Conservation (phyloP, 2,797 vertebrate genomes). For the Holocentrus rufus region DNA sequence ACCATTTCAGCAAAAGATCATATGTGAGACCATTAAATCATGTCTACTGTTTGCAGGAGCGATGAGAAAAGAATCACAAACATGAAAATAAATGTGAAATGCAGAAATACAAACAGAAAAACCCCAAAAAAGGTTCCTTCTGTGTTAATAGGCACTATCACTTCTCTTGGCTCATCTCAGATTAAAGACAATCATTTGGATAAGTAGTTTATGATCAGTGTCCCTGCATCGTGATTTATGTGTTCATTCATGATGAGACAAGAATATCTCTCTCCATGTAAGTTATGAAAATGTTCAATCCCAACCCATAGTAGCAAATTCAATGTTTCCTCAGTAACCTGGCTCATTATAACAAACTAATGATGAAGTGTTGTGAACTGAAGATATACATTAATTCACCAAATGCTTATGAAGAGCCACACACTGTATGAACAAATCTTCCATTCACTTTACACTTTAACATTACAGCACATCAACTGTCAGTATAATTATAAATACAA, state of each 20-base stretch:
- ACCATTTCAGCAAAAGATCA: conserved; percentile 11
- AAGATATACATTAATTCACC: too few relatives aligned
- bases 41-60: background rate
- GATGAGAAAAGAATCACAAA: conserved; percentile 1
- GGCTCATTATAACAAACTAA: too few relatives aligned
- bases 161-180: background rate
- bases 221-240: too few relatives aligned
- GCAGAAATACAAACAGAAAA: background rate
- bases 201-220: too few relatives aligned
- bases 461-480: too few relatives aligned
- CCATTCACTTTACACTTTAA: too few relatives aligned
- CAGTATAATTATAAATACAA: background rate
- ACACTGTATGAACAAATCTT: too few relatives aligned
- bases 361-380: too few relatives aligned
- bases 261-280: too few relatives aligned
- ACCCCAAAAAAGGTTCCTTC: conserved; percentile 6
- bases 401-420: too few relatives aligned
- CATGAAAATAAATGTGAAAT: conserved; percentile 1
- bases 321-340: too few relatives aligned
- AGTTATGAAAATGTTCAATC: background rate
- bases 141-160: background rate
- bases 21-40: background rate
- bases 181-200: background rate
- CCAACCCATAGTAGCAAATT: too few relatives aligned
- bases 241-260: background rate